phyloP scores from a whole-genome alignment of 2,888 invertebrate species.

The Digitonthophagus gazella region DNA sequence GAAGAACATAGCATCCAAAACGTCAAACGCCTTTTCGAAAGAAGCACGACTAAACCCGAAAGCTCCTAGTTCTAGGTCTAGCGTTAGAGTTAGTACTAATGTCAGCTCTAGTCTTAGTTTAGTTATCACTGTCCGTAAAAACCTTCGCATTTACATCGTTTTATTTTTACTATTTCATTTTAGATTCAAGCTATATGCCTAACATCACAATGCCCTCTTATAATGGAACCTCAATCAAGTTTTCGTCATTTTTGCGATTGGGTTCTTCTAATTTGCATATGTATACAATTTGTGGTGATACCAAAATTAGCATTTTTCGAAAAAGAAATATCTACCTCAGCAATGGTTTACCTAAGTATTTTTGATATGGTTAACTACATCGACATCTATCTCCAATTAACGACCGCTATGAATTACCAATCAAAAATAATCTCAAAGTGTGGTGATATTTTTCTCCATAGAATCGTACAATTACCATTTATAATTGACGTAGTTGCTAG shows the following conservation, averaged over 20 bases:
- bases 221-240: constrained; percentile 52
- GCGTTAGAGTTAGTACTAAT: too few species aligned
- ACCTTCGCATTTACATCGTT: neutral
- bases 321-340: neutral
- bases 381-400: constrained; percentile 23
- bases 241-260: constrained; percentile 40
- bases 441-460: constrained; percentile 19
- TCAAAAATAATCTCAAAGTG: constrained; percentile 17
- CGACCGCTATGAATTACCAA: constrained; percentile 24
- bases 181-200: constrained; percentile 42
- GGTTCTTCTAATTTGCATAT: constrained; percentile 5
- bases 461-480: constrained; percentile 20
- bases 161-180: neutral
- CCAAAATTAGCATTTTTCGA: constrained; percentile 27
- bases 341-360: neutral
- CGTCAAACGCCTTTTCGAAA: too few species aligned
- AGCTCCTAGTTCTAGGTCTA: too few species aligned
- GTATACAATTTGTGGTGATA: constrained; percentile 24
- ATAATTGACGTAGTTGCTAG: constrained; percentile 19
- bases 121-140: neutral
- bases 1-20: too few species aligned
- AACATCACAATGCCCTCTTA: constrained; percentile 52
- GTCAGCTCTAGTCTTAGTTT: too few species aligned
- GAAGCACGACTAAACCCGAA: too few species aligned
- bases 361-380: constrained; percentile 20